Evolutionary conservation across 2,797 vertebrate genomes (phyloP).

Genomic region (Rousettus madagascariensis): DNA sequence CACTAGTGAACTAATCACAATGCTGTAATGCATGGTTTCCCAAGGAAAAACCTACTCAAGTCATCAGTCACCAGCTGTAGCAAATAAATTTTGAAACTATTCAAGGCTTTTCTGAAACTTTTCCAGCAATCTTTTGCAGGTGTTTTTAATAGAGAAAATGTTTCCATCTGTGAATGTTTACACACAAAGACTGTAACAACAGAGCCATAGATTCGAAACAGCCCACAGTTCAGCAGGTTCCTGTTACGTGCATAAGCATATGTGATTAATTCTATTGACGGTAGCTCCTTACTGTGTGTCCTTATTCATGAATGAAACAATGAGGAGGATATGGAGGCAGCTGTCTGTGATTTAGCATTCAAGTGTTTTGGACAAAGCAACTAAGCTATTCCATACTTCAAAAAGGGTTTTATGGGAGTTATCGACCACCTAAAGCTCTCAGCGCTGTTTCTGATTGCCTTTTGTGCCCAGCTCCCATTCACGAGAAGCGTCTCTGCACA

Average conservation of each 20-base stretch:
- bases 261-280: slow-evolving; percentile 64
- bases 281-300: neutral
- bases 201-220: neutral
- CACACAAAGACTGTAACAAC: neutral
- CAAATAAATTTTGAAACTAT: slow-evolving; percentile 45
- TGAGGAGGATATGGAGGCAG: neutral
- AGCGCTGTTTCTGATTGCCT: neutral
- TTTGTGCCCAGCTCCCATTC: neutral
- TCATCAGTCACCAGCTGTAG: neutral
- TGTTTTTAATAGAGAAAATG: slow-evolving; percentile 49
- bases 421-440: neutral
- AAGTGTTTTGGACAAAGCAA: neutral
- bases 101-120: neutral
- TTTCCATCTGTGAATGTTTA: slow-evolving; percentile 57
- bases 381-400: neutral
- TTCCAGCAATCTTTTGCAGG: slow-evolving; percentile 22
- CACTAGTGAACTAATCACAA: neutral
- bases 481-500: neutral
- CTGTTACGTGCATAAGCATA: neutral
- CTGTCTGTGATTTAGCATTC: slow-evolving; percentile 52
- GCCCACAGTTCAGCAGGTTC: neutral
- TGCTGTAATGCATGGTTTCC: neutral
- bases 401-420: neutral
- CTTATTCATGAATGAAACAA: neutral
- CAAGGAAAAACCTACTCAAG: neutral